Evolutionary conservation across 2,888 invertebrate species (phyloP).

Genomic region (Parapristionchus giblindavisi): DNA sequence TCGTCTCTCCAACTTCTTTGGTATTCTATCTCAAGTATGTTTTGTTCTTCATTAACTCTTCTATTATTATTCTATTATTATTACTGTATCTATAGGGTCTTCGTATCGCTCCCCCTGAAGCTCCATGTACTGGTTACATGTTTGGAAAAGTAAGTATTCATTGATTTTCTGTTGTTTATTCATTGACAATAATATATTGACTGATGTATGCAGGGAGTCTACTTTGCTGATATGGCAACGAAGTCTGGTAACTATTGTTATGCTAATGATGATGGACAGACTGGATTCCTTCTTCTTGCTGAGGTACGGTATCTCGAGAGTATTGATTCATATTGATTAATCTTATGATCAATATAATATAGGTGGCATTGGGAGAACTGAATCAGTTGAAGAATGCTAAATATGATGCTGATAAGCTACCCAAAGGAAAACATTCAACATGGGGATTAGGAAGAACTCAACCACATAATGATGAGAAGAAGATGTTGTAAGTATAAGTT

Average conservation of each 20-base stretch:
- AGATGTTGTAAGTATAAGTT: slow-evolving; percentile 43
- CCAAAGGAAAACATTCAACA: slow-evolving; percentile 70
- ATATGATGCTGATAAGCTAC: slow-evolving; percentile 70
- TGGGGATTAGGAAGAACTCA: slow-evolving; percentile 70
- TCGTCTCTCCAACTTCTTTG: slow-evolving; percentile 73
- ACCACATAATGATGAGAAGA: slow-evolving; percentile 64
- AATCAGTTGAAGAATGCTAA: slow-evolving; percentile 70
- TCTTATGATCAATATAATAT: background rate
- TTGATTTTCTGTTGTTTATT: background rate
- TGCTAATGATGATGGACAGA: slow-evolving; percentile 69
- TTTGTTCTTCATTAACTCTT: background rate
- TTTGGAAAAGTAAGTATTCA: slow-evolving; percentile 70
- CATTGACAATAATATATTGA: background rate
- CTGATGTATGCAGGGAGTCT: slow-evolving; percentile 68
- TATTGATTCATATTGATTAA: background rate
- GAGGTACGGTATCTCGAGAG: slow-evolving; percentile 68
- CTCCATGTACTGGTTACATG: slow-evolving; percentile 73
- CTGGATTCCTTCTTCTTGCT: slow-evolving; percentile 70
- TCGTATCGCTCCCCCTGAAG: slow-evolving; percentile 73
- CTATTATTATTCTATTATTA: background rate
- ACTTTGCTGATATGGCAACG: slow-evolving; percentile 74
- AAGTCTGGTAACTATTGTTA: slow-evolving; percentile 74
- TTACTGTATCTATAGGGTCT: slow-evolving; percentile 67
- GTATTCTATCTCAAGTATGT: slow-evolving; percentile 70
- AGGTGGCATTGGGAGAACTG: slow-evolving; percentile 69